Evolutionary conservation across 2,888 invertebrate genomes (phyloP).

Genomic region (Eupeodes luniger): DNA sequence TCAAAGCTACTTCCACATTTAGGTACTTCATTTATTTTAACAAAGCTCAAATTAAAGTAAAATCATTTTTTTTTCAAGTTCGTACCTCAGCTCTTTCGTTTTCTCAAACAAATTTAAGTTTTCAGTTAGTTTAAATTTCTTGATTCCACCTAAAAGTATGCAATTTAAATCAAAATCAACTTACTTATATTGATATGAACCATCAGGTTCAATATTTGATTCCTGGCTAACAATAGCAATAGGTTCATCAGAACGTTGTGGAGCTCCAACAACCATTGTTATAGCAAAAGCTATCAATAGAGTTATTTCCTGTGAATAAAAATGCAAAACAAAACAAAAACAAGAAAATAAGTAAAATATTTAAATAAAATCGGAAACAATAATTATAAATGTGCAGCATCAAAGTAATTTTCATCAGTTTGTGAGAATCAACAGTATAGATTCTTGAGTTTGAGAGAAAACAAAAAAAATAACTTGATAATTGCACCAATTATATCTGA

Average conservation of each 20-base stretch:
- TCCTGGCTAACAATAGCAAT: constrained; percentile 89
- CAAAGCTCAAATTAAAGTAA: not conserved
- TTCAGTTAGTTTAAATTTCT: constrained; percentile 16
- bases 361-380: constrained; percentile 54
- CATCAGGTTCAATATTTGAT: constrained; percentile 89
- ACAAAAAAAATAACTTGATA: constrained; percentile 30
- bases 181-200: constrained; percentile 90
- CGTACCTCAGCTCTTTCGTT: constrained; percentile 77
- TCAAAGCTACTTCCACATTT: not conserved
- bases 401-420: not conserved
- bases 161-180: constrained; percentile 68
- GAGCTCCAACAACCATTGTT: constrained; percentile 85
- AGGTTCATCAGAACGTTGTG: constrained; percentile 86
- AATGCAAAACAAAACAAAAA: constrained; percentile 37
- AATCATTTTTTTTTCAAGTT: constrained; percentile 64
- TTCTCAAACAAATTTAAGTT: not conserved
- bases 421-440: constrained; percentile 43
- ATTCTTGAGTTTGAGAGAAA: constrained; percentile 22
- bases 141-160: constrained; percentile 75
- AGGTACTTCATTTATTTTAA: too few species aligned
- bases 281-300: constrained; percentile 80
- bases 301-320: constrained; percentile 80
- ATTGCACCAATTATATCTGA: constrained; percentile 60
- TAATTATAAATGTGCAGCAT: constrained; percentile 47
- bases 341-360: not conserved